Evolutionary conservation across 2,888 invertebrate species (phyloP).

Genomic region (Xylota sylvarum): DNA sequence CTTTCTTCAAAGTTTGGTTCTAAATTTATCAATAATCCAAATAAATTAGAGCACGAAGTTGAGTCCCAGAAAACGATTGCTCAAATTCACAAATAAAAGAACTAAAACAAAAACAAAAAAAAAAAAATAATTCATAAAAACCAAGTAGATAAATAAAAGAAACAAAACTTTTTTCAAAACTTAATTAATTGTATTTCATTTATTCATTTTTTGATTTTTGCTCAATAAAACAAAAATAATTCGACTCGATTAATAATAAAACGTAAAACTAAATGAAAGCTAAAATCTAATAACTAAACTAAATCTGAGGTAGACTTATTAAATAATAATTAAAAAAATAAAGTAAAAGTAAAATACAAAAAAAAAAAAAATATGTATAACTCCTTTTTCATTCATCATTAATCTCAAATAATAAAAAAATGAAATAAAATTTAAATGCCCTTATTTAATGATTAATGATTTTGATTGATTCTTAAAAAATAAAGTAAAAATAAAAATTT

Average conservation of each 20-base stretch:
- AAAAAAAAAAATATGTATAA: slow-evolving; percentile 15
- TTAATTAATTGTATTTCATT: slow-evolving; percentile 55
- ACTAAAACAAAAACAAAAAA: neutral
- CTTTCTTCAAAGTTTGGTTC: too few species aligned
- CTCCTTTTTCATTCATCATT: slow-evolving; percentile 16
- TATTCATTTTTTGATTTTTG: slow-evolving; percentile 74
- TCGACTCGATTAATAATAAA: slow-evolving; percentile 63
- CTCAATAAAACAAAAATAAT: slow-evolving; percentile 75
- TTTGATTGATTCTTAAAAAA: slow-evolving; percentile 12
- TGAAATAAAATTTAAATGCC: slow-evolving; percentile 27
- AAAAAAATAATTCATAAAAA: slow-evolving; percentile 6
- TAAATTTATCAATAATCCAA: too few species aligned
- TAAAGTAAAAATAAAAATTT: slow-evolving; percentile 45
- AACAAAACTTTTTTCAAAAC: slow-evolving; percentile 34
- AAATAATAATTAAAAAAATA: slow-evolving; percentile 39
- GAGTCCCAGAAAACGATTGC: too few species aligned
- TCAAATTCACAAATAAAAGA: too few species aligned
- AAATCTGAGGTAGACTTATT: slow-evolving; percentile 74
- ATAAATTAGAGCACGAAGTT: too few species aligned
- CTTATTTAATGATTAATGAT: slow-evolving; percentile 40
- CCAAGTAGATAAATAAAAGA: slow-evolving; percentile 28
- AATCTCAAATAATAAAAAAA: slow-evolving; percentile 45
- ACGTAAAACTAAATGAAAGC: slow-evolving; percentile 59
- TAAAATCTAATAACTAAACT: slow-evolving; percentile 46
- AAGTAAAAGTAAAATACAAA: slow-evolving; percentile 34